Evolutionary conservation across 2,113 vertebrate genomes (phyloP), one percentile per base, ranked within the genome.

Genomic region (Gnathonemus echidnorhynchus): DNA sequence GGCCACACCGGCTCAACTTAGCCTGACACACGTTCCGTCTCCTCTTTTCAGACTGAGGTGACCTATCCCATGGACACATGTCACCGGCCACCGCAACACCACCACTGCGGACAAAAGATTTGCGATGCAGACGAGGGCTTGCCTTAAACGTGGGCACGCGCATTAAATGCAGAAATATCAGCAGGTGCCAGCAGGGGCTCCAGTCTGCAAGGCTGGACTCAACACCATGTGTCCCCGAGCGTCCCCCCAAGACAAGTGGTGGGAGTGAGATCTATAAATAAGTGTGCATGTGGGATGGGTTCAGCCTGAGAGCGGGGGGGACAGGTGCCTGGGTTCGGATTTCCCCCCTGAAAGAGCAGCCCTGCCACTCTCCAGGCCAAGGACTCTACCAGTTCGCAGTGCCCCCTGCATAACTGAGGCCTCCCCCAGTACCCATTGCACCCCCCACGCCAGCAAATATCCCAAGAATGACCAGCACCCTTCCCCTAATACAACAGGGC

Each of bases 311-410:
- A 94, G 96, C 92, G 89, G 93, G 92, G 92, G 89, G 91, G 95
- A 97, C 97, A 98, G 97, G 97, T 98, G 97, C 91, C 89, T 92
- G 91, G 93, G 95, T 95, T 98, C 97, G 93, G 91, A 93, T 98
- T 97, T 95, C 97, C 88, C 88, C 93, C 93, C 93, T 95, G 95
- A 97, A 97, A 97, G 96, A 97, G 96, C 93, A 93, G 93, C 92
- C 91, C 94, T 95, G 93, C 93, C 94, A 95, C 93, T 95, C 94
- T 94, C 90, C 88, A 45, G 87, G 90, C 91, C 93, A 94, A 94
- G 93, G 92, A 93, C 93, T 77, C 9, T 10, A 35, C 17, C 35
- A 52, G 49, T 52, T 15, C 5, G 10, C 50, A 45, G 89, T 45
- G 89, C 49, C 39, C 77, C 31, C 50, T 31, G 27, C 7, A 5